phyloP scores from a whole-genome alignment of 2,113 vertebrate genomes.

The Melanostigma gelatinosum region DNA sequence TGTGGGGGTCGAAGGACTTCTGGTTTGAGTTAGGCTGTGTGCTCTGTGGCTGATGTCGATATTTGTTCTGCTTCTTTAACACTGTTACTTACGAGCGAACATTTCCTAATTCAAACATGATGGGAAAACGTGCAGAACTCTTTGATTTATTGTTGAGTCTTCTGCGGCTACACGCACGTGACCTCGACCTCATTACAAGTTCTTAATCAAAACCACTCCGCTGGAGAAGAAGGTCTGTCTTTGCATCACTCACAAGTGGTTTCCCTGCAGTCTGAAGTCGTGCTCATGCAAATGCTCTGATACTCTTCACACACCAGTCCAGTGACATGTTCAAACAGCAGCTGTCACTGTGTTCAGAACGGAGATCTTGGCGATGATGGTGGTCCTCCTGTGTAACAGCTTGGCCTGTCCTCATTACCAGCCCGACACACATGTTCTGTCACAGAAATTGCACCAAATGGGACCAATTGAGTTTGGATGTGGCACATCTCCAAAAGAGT shows the following conservation, averaged over 20 bases:
- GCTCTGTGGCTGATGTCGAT: slow-evolving; percentile 24
- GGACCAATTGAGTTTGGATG: slow-evolving; percentile 64
- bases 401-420: slow-evolving; percentile 71
- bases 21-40: slow-evolving; percentile 56
- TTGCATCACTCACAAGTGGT: slow-evolving; percentile 44
- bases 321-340: slow-evolving; percentile 51
- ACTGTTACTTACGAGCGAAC: slow-evolving; percentile 47
- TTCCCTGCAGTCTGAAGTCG: slow-evolving; percentile 22
- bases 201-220: slow-evolving; percentile 29
- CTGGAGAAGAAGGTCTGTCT: slow-evolving; percentile 10
- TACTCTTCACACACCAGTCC: slow-evolving; percentile 37
- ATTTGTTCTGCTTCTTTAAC: slow-evolving; percentile 55
- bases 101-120: slow-evolving; percentile 62
- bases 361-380: slow-evolving; percentile 47
- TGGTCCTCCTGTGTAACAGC: slow-evolving; percentile 29
- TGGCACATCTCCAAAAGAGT: slow-evolving; percentile 47
- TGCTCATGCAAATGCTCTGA: slow-evolving; percentile 33
- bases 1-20: slow-evolving; percentile 31
- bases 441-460: slow-evolving; percentile 66
- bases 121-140: slow-evolving; percentile 12
- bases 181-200: slow-evolving; percentile 50
- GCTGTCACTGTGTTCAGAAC: slow-evolving; percentile 52
- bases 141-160: slow-evolving; percentile 27
- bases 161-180: not conserved
- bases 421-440: slow-evolving; percentile 57